These are phyloP conservation scores for Sorex fumeus DNA, from an alignment of 2,113 vertebrate genomes.

Conservation along the genomic window DNA sequence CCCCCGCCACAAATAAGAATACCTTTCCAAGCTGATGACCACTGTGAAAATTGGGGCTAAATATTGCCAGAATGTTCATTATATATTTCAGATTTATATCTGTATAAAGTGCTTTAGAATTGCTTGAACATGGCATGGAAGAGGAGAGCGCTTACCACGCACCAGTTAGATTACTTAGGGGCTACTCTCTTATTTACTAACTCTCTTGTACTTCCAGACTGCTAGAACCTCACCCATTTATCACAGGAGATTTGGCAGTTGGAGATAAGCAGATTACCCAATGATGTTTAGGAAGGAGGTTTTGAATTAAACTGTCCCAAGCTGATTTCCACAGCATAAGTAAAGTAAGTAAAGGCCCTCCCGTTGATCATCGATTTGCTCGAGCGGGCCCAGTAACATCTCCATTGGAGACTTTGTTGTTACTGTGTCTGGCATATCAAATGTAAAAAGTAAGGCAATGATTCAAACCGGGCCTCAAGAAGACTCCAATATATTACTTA, in stretches of 20 bases:
- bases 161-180: background rate
- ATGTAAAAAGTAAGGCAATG: background rate
- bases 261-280: background rate
- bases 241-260: background rate
- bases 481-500: background rate
- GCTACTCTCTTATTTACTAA: background rate
- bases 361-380: too few relatives aligned
- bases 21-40: background rate
- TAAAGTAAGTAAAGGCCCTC: too few relatives aligned
- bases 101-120: background rate
- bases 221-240: too few relatives aligned
- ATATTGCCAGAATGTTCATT: background rate
- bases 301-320: background rate
- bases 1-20: too few relatives aligned
- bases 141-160: background rate
- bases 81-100: background rate
- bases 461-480: background rate
- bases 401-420: too few relatives aligned
- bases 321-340: background rate
- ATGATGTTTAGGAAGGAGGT: background rate
- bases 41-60: background rate
- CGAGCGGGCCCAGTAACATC: too few relatives aligned
- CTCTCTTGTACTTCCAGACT: background rate
- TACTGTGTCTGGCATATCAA: too few relatives aligned
- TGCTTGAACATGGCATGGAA: background rate